phyloP scores from a whole-genome alignment of 1,140 invertebrate genomes.

The Drosophila parabipectinata region DNA sequence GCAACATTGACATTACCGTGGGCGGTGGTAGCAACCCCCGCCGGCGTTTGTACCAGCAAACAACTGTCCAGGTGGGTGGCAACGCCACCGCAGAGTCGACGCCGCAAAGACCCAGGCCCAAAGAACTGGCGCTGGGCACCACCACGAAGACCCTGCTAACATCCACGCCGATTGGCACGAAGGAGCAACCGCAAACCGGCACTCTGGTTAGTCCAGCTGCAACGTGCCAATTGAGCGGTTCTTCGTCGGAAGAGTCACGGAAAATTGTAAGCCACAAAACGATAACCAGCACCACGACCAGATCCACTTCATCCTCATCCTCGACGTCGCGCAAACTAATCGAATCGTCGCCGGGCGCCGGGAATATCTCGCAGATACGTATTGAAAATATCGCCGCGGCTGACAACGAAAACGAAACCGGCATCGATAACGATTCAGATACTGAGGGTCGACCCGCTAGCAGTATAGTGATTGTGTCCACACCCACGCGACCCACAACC shows the following conservation, averaged over 20 bases:
- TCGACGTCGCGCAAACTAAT: conserved; percentile 69
- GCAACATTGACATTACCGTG: conserved; percentile 83
- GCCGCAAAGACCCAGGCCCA: conserved; percentile 51
- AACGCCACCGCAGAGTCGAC: conserved; percentile 43
- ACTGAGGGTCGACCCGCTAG: conserved; percentile 77
- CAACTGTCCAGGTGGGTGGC: conserved; percentile 71
- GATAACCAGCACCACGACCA: conserved; percentile 64
- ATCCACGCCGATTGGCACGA: conserved; percentile 76
- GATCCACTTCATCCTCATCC: conserved; percentile 35
- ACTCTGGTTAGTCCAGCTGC: conserved; percentile 63
- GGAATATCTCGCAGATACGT: conserved; percentile 61
- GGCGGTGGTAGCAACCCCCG: conserved; percentile 76
- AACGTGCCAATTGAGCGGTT: conserved; percentile 83
- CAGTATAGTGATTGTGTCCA: conserved; percentile 74
- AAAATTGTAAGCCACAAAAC: conserved; percentile 82
- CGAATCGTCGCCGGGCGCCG: conserved; percentile 38
- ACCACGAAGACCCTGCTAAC: conserved; percentile 70
- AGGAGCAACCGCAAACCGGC: conserved; percentile 74
- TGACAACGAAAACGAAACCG: conserved; percentile 31
- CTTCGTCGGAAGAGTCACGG: conserved; percentile 79
- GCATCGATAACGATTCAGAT: conserved; percentile 77
- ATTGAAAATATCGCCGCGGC: conserved; percentile 31
- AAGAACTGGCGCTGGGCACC: conserved; percentile 64
- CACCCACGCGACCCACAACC: conserved; percentile 56
- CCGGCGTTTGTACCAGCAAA: conserved; percentile 75